These are phyloP conservation scores for Anolis apletophallus DNA, from an alignment of 2,797 vertebrate species.

Conservation along the genomic window DNA sequence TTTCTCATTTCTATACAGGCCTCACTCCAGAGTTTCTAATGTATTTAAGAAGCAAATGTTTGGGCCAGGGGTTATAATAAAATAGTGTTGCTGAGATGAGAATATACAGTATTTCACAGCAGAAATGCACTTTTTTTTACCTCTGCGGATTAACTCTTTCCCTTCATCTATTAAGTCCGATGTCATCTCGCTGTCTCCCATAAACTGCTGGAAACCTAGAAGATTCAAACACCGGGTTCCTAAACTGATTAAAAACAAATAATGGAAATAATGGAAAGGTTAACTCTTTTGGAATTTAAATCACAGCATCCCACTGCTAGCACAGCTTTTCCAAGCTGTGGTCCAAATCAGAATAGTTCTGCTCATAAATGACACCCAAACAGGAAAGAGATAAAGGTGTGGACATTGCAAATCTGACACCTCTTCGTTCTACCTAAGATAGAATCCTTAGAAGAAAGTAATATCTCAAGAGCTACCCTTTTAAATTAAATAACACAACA, in stretches of 20 bases:
- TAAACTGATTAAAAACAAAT: conserved; percentile 80
- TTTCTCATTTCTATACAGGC: too few relatives aligned
- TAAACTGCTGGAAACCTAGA: conserved; percentile 96
- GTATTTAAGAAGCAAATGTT: background rate
- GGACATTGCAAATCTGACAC: background rate
- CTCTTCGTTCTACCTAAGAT: background rate
- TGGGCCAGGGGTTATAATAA: background rate
- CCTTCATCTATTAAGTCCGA: conserved; percentile 98
- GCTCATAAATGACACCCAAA: background rate
- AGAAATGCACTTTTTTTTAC: conserved; percentile 72
- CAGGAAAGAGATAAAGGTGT: background rate
- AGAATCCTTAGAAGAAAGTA: background rate
- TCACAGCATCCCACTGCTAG: too few relatives aligned
- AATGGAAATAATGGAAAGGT: conserved; percentile 14
- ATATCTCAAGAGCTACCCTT: background rate
- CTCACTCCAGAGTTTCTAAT: background rate
- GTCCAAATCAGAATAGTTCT: background rate
- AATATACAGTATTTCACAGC: background rate
- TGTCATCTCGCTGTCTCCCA: conserved; percentile 96
- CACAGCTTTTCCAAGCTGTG: too few relatives aligned
- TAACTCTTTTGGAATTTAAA: too few relatives aligned
- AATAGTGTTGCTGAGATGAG: background rate
- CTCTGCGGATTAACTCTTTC: conserved; percentile 93
- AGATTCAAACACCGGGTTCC: conserved; percentile 97
- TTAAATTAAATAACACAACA: too few relatives aligned